Percentiles rank a stretch among this genome's conserved stretches.
Evolutionary conservation across 53 echinoderm and acorn worm species (phyloP).

Genomic region (Arbacia lixula): DNA sequence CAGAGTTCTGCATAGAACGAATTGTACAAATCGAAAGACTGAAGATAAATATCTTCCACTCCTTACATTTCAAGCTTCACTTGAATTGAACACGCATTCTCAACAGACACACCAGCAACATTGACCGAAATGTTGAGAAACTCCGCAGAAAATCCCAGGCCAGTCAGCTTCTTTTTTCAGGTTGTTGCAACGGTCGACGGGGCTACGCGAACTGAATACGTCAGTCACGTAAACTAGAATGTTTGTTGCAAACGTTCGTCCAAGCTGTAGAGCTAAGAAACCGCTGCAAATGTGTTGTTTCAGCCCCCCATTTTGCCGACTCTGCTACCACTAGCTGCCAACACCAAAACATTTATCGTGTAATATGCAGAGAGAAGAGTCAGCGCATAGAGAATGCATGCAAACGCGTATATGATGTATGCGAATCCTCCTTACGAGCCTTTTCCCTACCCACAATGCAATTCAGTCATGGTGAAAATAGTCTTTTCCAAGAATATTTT

Average conservation of each 20-base stretch:
- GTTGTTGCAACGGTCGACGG: conserved; percentile 16
- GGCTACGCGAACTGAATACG: not conserved
- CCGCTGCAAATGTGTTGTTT: not conserved
- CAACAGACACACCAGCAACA: not conserved
- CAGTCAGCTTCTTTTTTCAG: conserved; percentile 8
- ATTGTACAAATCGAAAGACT: too few relatives aligned
- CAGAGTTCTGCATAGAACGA: too few relatives aligned
- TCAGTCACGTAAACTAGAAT: conserved; percentile 22
- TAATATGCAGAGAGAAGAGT: not conserved
- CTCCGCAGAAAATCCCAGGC: conserved; percentile 10
- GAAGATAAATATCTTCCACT: too few relatives aligned
- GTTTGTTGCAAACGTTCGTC: not conserved
- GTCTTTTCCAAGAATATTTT: not conserved
- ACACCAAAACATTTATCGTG: conserved; percentile 17
- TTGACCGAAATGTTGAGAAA: too few relatives aligned
- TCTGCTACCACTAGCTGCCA: not conserved
- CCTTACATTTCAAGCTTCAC: conserved; percentile 1
- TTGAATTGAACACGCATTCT: conserved; percentile 9
- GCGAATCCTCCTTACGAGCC: conserved; percentile 5
- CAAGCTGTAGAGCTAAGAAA: conserved; percentile 1
- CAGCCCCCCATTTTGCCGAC: conserved; percentile 14
- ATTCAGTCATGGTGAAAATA: not conserved
- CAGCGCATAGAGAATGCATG: conserved; percentile 8
- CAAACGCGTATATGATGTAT: too few relatives aligned
- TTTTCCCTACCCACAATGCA: conserved; percentile 8